phyloP scores from a whole-genome alignment of 2,113 vertebrate species.

The Candoia aspera region DNA sequence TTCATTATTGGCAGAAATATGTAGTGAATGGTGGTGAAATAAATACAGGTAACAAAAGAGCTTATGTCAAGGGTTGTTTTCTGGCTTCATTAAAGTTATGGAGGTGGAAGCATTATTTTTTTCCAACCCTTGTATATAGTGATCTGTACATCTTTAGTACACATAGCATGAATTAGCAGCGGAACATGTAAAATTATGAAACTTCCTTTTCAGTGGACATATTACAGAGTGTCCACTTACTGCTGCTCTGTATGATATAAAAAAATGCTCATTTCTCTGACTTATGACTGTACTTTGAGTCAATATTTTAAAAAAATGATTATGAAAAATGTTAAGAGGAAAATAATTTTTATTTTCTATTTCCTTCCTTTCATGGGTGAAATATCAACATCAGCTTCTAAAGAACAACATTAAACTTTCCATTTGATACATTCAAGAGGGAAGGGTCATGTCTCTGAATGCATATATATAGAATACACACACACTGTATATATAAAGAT shows the following conservation, averaged over 20 bases:
- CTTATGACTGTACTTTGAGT: background rate
- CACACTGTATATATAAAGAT: no score
- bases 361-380: background rate
- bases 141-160: no score
- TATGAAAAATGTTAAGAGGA: background rate
- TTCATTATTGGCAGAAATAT: no score
- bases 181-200: background rate
- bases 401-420: conserved; percentile 5
- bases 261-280: background rate
- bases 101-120: no score
- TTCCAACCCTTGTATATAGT: no score
- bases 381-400: conserved; percentile 10
- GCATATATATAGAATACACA: no score
- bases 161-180: no score
- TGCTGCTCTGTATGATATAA: background rate
- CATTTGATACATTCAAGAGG: background rate
- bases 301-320: background rate
- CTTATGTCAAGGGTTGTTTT: no score
- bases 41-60: no score
- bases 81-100: no score
- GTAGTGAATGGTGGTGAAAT: no score
- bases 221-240: background rate
- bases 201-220: background rate
- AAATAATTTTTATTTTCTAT: background rate
- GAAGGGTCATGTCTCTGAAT: conserved; percentile 12